Base-by-base conservation (phyloP, 2,797 vertebrate species). In the Pseudochirops cupreus region DNA sequence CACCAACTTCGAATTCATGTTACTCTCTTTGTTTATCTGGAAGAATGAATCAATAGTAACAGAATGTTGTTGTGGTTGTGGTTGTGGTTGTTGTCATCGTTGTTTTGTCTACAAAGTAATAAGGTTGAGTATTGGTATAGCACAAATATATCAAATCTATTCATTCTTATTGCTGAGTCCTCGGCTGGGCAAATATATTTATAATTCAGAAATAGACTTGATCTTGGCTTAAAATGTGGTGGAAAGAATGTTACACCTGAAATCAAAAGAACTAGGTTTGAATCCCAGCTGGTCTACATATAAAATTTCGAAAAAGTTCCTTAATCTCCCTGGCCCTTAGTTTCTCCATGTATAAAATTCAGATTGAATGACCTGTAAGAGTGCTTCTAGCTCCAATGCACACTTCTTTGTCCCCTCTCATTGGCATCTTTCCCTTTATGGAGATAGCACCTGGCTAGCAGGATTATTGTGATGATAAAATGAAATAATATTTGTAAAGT, bases 141-240 rank as follows among this genome's bases (percentile, higher is more conserved):
- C 26, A 46, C 21, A 46, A 96, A 67, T 5, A 87, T 18, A 92
- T 24, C 46, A 46, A 46, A 39, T 62, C 5, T 59, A 13, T 91
- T 67, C 53, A 0, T 18, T 57, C 82, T 92, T 94, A 6, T 50
- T 53, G 3, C 55, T 94, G 56, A 91, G 53, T 0, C 55, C 18
- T 56, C 5, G 16, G 4, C 90, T 96, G 59, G 94, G 26, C 31
- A 96, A 95, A 92, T 12, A 28, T 29, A 91, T 91, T 97, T 5
- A 59, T 62, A 87, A 94, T 62, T 94, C 95, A 13, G 50, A 91
- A 24, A 58, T 16, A 50, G 56, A 92, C 90, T 91, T 96, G 1
- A 56, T 92, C 53, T 93, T 94, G 18, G 39, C 7, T 50, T 50
- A 87, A 54, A 87, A 50, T 50, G 39, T 24, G 21, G 10, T 46